phyloP scores from a whole-genome alignment of 2,113 vertebrate genomes.

The Tachycineta bicolor region DNA sequence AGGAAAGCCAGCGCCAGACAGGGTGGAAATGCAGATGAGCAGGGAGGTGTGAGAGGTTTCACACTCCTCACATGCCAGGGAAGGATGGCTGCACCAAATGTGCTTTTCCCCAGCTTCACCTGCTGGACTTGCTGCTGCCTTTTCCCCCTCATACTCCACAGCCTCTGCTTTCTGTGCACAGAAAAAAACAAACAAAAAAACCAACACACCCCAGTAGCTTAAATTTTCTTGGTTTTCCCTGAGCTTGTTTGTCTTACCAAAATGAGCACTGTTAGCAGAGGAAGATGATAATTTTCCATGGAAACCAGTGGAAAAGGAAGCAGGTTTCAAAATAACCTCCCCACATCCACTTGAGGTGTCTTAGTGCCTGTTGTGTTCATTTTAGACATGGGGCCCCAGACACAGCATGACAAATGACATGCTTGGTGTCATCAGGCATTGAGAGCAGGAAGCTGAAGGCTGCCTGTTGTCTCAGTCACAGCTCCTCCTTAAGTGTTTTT shows the following conservation, averaged over 20 bases:
- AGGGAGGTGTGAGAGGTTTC: not conserved
- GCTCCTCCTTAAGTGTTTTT: not conserved
- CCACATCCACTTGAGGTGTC: not conserved
- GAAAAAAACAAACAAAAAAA: not conserved
- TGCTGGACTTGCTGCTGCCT: not conserved
- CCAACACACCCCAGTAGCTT: too few species aligned
- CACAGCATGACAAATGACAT: not conserved
- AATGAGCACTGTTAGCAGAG: not conserved
- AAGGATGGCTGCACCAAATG: accelerated
- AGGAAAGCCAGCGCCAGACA: not conserved
- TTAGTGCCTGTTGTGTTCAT: not conserved
- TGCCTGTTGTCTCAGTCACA: not conserved
- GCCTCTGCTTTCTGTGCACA: accelerated
- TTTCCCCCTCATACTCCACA: accelerated
- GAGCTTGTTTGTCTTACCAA: not conserved
- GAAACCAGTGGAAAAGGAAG: slow-evolving; percentile 19
- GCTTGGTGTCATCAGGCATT: not conserved
- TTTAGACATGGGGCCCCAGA: not conserved
- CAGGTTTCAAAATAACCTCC: not conserved
- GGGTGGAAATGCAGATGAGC: not conserved
- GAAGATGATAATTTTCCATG: slow-evolving; percentile 2
- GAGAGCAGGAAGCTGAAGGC: not conserved
- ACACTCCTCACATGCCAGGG: not conserved
- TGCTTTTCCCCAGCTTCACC: not conserved
- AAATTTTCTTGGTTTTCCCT: not conserved